Evolutionary conservation across 2,113 vertebrate species (phyloP), one percentile per base, ranked within the genome.

Genomic region (Pardalotus punctatus): DNA sequence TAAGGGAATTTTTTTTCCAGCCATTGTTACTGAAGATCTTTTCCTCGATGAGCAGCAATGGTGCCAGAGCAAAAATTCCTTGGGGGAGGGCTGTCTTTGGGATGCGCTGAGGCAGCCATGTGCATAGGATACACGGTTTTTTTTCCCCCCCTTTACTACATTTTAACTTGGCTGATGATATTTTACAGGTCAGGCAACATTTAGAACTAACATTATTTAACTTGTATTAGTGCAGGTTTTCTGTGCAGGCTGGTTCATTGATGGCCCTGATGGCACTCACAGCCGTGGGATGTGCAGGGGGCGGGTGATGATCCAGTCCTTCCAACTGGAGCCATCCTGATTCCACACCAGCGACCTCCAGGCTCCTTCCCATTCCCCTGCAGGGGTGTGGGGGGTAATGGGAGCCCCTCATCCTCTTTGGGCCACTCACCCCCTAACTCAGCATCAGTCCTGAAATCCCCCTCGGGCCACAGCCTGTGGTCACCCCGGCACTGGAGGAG

Each of bases 321-420:
- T 23, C 54, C 70, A 54, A 2, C 38, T 14, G 4, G 4, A 67
- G n/a, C n/a, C 25, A 0, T 14, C 38, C 43, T n/a, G 21, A 5
- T 27, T 19, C 23, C 2, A 1, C 36, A 25, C 31, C 31, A 0
- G 0, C 9, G 24, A 12, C 29, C 42, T 28, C 47, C 65, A 6
- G 18, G 27, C 42, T 88, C 66, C 57, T 42, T 42, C 9, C 78
- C 61, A 18, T 7, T 3, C 0, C n/a, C 29, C 2, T 0, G 0
- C 10, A 45, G 38, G 19, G 29, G 10, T 1, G 1, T 0, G 11
- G 31, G 19, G 12, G 1, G 4, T 0, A 0, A n/a, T 0, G 10
- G 54, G n/a, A 13, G 48, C 3, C 22, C 48, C 29, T 45, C 57
- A 3, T 3, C 56, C 50, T 20, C 1, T 0, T 24, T 2, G 1